Base-by-base conservation (phyloP, 2,888 invertebrate genomes). In the Lithophane semibrunnea region DNA sequence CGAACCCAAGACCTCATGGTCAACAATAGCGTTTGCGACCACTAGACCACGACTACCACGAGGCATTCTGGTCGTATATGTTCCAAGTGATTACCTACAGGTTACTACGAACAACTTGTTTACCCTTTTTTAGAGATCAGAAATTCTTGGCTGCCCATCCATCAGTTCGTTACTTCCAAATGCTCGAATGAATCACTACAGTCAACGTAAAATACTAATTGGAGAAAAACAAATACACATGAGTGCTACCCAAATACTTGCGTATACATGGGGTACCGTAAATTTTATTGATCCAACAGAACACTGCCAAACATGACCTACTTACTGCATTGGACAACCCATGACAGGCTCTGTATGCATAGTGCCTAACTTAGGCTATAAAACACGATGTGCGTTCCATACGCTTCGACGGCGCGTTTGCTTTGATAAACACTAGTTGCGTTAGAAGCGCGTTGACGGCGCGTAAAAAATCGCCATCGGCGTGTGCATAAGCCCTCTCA, bases 161-260 rank as follows among this genome's bases (percentile, higher is more conserved):
- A 16, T 54, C 21, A 61, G n/a, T 24, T 80, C 21, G 3, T 29
- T 52, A 44, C 56, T 64, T n/a, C 29, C 64, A 77, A 76, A 78
- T 76, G 37, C 21, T 76, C 12, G 49, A 52, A 65, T 76, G 56
- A 78, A 58, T 82, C 76, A 64, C 77, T 75, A 47, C n/a, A 37
- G 24, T 13, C 24, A 54, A 54, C 37, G 58, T 18, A 65, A 64
- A 77, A 60, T 54, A 54, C 78, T 65, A 77, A 83, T 65, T 60
- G 52, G 78, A 83, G 78, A 77, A 79, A 79, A 54, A 18, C 13
- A 21, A 37, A 65, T 16, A 18, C 24, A 21, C 44, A 49, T 13
- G 16, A 47, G 4, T 47, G 21, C 29, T 65, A 52, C 5, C 0
- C 47, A 54, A 75, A 24, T 16, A 16, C 10, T 49, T 69, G 29